These are phyloP conservation scores for Hipposideros larvatus DNA, from an alignment of 2,797 vertebrate genomes.

Conservation along the genomic window DNA sequence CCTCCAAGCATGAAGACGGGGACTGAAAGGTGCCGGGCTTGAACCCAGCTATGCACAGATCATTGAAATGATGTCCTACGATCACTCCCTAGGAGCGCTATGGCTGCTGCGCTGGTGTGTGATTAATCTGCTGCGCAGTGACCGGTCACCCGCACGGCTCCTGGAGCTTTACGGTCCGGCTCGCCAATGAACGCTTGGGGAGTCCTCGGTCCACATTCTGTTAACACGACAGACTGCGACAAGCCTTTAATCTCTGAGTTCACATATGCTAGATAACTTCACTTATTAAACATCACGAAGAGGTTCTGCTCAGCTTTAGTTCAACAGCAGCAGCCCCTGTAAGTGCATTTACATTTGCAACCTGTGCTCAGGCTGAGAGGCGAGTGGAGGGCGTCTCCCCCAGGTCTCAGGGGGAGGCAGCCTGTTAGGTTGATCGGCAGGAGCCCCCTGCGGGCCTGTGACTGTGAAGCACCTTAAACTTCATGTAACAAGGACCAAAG, in stretches of 20 bases:
- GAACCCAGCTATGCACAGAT: neutral
- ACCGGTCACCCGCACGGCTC: too few species aligned
- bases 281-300: neutral
- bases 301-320: neutral
- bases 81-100: neutral
- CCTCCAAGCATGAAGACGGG: neutral
- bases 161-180: too few species aligned
- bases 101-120: neutral
- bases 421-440: too few species aligned
- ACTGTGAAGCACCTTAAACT: too few species aligned
- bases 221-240: neutral
- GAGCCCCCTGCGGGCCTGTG: neutral
- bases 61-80: neutral
- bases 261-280: neutral
- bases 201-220: neutral
- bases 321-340: fast-evolving
- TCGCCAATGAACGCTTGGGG: fast-evolving
- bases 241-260: neutral
- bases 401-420: too few species aligned
- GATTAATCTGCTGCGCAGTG: too few species aligned
- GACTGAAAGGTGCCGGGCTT: neutral
- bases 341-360: fast-evolving
- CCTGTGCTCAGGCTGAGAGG: neutral
- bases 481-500: neutral
- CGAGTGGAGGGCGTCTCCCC: too few species aligned